Evolutionary conservation across 2,797 vertebrate genomes (phyloP).

Genomic region (Urophycis tenuis): DNA sequence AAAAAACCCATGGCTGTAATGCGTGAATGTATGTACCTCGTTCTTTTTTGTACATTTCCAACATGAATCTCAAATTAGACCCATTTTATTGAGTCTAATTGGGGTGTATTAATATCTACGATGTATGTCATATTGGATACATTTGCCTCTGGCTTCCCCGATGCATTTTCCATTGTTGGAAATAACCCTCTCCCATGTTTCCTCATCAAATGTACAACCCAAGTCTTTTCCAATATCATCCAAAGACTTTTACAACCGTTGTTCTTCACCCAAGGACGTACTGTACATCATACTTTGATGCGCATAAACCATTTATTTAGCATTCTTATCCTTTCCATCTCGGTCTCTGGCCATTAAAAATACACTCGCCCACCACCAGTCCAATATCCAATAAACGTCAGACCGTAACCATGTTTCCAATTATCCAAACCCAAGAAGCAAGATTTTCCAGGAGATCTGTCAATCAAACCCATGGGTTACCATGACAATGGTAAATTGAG

Average conservation of each 20-base stretch:
- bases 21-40: slow-evolving; percentile 15
- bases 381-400: background rate
- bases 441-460: background rate
- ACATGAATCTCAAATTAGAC: background rate
- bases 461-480: background rate
- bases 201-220: slow-evolving; percentile 10
- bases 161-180: slow-evolving; percentile 10
- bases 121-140: slow-evolving; percentile 22
- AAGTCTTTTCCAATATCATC: slow-evolving; percentile 5
- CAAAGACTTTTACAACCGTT: background rate
- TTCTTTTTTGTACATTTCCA: slow-evolving; percentile 12
- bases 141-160: slow-evolving; percentile 21
- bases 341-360: background rate
- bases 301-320: background rate
- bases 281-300: background rate
- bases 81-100: slow-evolving; percentile 13
- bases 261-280: background rate
- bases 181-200: slow-evolving; percentile 10
- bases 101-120: slow-evolving; percentile 22
- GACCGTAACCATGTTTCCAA: background rate
- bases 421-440: background rate
- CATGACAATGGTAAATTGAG: background rate
- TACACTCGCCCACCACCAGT: background rate
- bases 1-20: slow-evolving; percentile 10
- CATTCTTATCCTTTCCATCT: background rate